Evolutionary conservation across 2,888 invertebrate species (phyloP), one percentile per base, ranked within the genome.

Genomic region (Ochropacha duplaris): DNA sequence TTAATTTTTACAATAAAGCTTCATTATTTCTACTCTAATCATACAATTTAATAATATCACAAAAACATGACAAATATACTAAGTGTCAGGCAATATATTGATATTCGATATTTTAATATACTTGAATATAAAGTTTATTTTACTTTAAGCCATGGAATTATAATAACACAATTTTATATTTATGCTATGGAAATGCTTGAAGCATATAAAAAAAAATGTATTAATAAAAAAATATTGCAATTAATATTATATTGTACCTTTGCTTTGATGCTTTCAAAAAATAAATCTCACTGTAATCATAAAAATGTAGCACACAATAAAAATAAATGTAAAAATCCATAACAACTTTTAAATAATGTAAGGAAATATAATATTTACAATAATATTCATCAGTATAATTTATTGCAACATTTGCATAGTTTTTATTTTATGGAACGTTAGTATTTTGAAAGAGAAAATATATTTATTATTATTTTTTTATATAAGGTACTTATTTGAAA

Each of bases 11-110:
- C n/a, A 39, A 16, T 16, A 16, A 16, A 39, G 5, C 39, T 39
- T 16, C 12, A 36, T 36, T 36, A 36, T 39, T 28, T 16, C 28
- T 44, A 51, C 22, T 34, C 26, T 51, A 22, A 28, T n/a, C 6
- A 49, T 54, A n/a, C 4, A 6, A 44, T 56, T 56, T 75, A 63
- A 69, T 83, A 83, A 69, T 83, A 83, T 83, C 83, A 83, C 83
- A 83, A 74, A 76, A 78, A 64, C 65, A 81, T 81, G 81, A 81
- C 81, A 78, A 76, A 78, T 68, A 3, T 44, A 19, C 16, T 36
- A 39, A 39, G 39, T 39, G 16, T 31, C 16, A 39, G 16, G 44
- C 44, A 44, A 44, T 44, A 44, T 8, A 44, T 44, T 44, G 19
- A 44, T 44, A 19, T 19, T 19, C 9, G n/a, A 44, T 19, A 9